A percentile compares a stretch with the other conserved stretches of the same genome.
Conservation (phyloP, 2,113 vertebrate genomes). For the Micronycteris hirsuta region DNA sequence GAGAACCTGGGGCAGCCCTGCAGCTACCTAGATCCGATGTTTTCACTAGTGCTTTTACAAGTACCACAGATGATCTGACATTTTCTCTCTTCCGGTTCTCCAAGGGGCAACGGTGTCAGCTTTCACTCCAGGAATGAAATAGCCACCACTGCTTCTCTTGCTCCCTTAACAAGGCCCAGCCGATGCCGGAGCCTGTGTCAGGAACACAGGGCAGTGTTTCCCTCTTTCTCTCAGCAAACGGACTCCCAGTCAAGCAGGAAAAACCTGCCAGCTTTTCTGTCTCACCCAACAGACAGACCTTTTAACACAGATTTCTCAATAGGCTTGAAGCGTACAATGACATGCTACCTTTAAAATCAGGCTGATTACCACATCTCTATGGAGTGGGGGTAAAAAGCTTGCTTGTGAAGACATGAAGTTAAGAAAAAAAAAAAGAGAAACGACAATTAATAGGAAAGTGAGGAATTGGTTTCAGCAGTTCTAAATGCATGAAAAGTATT, state of each 20-base stretch:
- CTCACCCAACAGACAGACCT: not conserved
- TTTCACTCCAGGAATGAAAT: not conserved
- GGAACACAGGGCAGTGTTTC: not conserved
- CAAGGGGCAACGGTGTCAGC: fast-evolving
- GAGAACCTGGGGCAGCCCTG: not conserved
- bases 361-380: not conserved
- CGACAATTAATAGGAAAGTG: conserved; percentile 36
- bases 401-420: conserved; percentile 18
- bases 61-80: not conserved
- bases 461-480: conserved; percentile 39
- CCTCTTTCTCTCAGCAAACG: not conserved
- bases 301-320: conserved; percentile 34
- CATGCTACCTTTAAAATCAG: conserved; percentile 27
- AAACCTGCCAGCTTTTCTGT: conserved; percentile 16
- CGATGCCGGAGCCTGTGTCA: not conserved
- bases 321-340: conserved; percentile 40
- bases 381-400: not conserved
- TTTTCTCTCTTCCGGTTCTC: not conserved
- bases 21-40: not conserved
- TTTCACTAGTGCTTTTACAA: not conserved
- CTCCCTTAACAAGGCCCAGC: not conserved
- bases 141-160: not conserved
- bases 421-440: not conserved
- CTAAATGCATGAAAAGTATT: conserved; percentile 57
- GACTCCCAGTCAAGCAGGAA: not conserved